phyloP scores from a whole-genome alignment of 2,113 vertebrate genomes.

The Pitta sordida region DNA sequence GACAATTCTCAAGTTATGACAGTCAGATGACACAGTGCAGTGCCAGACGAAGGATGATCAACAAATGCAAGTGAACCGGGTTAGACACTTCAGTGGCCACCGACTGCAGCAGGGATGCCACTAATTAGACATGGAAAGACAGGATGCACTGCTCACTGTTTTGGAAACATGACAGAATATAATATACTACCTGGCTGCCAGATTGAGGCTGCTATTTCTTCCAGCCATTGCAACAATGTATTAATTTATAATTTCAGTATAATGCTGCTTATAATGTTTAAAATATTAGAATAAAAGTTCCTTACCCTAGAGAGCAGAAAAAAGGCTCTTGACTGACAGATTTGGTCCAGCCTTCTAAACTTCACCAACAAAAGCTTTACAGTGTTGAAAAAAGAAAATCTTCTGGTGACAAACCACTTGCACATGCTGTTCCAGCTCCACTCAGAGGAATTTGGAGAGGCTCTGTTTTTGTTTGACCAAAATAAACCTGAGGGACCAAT shows the following conservation, averaged over 20 bases:
- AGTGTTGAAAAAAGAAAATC: neutral
- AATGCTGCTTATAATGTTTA: neutral
- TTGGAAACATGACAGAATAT: neutral
- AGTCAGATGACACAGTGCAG: neutral
- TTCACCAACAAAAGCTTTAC: neutral
- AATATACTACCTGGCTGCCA: neutral
- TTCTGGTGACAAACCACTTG: neutral
- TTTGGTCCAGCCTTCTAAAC: neutral
- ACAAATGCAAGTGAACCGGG: neutral
- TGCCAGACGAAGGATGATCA: neutral
- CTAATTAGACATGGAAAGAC: neutral
- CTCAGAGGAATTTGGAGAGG: neutral
- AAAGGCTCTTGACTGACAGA: neutral
- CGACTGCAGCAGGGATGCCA: neutral
- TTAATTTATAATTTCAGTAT: neutral
- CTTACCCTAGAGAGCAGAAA: neutral
- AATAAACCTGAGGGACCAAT: neutral
- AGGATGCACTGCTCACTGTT: neutral
- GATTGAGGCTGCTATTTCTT: neutral
- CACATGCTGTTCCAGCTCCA: neutral
- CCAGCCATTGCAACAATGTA: neutral
- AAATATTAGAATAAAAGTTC: neutral
- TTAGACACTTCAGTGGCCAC: neutral
- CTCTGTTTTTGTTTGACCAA: neutral
- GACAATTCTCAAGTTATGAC: neutral